Base-by-base conservation (phyloP, 2,113 vertebrate genomes). In the Oreochromis niloticus region DNA sequence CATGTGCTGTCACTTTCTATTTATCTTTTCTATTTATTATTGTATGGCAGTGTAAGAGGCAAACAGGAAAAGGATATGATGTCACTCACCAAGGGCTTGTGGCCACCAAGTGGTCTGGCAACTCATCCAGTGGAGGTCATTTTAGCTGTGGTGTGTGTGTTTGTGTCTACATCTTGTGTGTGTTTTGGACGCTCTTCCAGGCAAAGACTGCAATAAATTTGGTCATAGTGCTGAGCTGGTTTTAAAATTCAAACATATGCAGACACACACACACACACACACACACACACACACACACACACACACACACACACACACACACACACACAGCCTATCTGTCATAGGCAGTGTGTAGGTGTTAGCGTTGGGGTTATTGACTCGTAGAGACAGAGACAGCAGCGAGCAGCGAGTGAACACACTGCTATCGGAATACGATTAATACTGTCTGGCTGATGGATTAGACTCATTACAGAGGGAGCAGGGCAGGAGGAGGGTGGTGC, bases 371-470 rank as follows among this genome's bases (percentile, higher is more conserved):
- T 92, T 95, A 94, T 95, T 94, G 95, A 95, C 95, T 95, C 87
- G 87, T 94, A 92, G 90, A 92, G 91, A 90, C 63, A 52, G 91
- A 95, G 95, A 95, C 94, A 93, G 91, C 93, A 84, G 91, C 78
- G 57, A 93, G 94, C 91, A 86, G 48, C 88, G 68, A 93, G 94
- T 84, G 94, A 95, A 94, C 94, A 94, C 93, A 84, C 93, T 79
- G 88, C 92, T 94, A 96, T 96, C 90, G 95, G 93, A 96, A 96
- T 96, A 96, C 94, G 88, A 96, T 96, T 94, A 94, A 96, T 95
- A 91, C 92, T 95, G 93, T 96, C 95, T 93, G 90, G 87, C 91
- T 96, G 95, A 96, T 95, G 95, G 95, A 96, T 96, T 95, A 93
- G 92, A 94, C 94, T 95, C 95, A 94, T 96, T 96, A 95, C 87